These are phyloP conservation scores for Bombus confusus DNA, from an alignment of 1,140 invertebrate genomes.

Conservation along the genomic window DNA sequence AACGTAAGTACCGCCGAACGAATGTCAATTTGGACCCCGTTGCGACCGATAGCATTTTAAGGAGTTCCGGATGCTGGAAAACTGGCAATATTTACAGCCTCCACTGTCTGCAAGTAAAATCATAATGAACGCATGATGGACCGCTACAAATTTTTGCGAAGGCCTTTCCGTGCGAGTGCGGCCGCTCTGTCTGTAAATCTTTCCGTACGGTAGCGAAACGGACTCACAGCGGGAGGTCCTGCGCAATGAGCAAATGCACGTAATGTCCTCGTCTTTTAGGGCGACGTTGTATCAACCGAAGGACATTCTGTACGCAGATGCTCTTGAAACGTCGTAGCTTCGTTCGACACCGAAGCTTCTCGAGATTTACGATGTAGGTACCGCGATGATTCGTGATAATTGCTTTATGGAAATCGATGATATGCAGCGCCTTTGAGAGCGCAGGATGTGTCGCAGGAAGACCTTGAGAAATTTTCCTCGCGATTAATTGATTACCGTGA, in stretches of 20 bases:
- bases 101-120: constrained; percentile 65
- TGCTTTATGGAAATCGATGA: not conserved
- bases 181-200: constrained; percentile 62
- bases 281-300: not conserved
- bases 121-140: constrained; percentile 72
- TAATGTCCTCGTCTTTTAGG: constrained; percentile 10
- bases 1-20: not conserved
- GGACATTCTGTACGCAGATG: not conserved
- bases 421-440: not conserved
- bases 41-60: not conserved
- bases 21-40: not conserved
- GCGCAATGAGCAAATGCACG: constrained; percentile 1
- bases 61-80: not conserved
- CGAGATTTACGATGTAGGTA: constrained; percentile 22
- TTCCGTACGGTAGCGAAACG: constrained; percentile 61
- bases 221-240: constrained; percentile 52
- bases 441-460: no score
- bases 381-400: constrained; percentile 4
- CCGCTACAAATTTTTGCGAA: constrained; percentile 68
- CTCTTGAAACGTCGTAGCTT: constrained; percentile 14
- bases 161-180: constrained; percentile 21
- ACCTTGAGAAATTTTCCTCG: no score
- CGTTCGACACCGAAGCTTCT: not conserved
- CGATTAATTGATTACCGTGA: no score
- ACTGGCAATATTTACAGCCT: constrained; percentile 66